Evolutionary conservation across 2,888 invertebrate species (phyloP), one percentile per base, ranked within the genome.

Genomic region (Petrophora chlorosata): DNA sequence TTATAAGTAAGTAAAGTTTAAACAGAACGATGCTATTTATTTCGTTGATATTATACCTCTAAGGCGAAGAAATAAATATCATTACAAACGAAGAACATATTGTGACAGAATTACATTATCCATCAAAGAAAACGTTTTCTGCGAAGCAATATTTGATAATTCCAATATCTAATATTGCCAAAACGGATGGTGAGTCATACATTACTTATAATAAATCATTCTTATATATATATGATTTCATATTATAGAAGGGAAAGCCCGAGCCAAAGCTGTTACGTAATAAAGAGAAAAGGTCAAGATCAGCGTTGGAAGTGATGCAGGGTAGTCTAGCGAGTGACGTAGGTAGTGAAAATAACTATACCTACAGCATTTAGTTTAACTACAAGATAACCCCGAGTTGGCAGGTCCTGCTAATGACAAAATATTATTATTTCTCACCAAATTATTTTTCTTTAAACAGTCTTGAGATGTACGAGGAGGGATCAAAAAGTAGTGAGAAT

Each of bases 221-320:
- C 23, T 16, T 14, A 25, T 23, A 35, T 23, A 35, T 10, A 32
- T 22, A 42, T 38, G 42, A 38, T 32, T 42, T 33, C 22, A 32
- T 42, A 49, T 38, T 13, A 1, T n/a, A 43, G 33, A 22, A 17
- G 38, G 28, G 48, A 42, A 48, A 41, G 32, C 26, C 41, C 22
- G 33, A 28, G 49, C 43, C 49, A 49, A 43, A 16, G 15, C 3
- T 33, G 22, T 44, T 42, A 49, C 42, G 43, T 23, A 49, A 43
- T 10, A 10, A 25, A 36, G 35, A 42, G 48, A 48, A 49, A 49
- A 49, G 38, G 42, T 43, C 42, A 49, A 49, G 49, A 33, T 33
- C 38, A 39, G 13, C 16, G 19, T 25, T 25, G 15, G 19, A 32
- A 25, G 7, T 28, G 10, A n/a, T 30, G 17, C 10, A 35, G 17